Percentiles rank a stretch among this genome's conserved stretches.
phyloP scores from a whole-genome alignment of 2,113 vertebrate genomes.

The Dinomys branickii region DNA sequence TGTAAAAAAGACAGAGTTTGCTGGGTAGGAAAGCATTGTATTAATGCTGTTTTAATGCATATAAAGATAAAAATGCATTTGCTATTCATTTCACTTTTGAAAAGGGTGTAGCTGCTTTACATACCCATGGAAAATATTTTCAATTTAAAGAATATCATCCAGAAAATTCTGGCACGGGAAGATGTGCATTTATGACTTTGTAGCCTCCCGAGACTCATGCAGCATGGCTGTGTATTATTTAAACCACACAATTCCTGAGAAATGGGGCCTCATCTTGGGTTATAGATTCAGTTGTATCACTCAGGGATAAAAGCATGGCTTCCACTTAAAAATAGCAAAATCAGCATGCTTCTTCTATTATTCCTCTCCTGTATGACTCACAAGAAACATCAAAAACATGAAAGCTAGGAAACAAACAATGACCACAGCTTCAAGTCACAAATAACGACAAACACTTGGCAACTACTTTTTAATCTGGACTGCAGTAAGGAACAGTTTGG shows the following conservation, averaged over 20 bases:
- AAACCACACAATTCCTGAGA: background rate
- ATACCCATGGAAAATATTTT: constrained; percentile 65
- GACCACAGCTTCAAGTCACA: background rate
- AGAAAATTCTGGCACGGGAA: background rate
- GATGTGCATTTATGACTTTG: background rate
- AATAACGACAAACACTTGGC: background rate
- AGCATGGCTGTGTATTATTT: background rate
- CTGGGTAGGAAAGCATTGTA: background rate
- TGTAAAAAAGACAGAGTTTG: background rate
- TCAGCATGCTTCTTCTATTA: background rate
- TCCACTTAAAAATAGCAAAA: background rate
- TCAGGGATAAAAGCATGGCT: background rate
- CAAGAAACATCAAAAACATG: background rate
- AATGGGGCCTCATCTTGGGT: background rate
- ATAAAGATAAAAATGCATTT: constrained; percentile 8
- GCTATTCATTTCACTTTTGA: constrained; percentile 33
- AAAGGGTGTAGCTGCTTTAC: constrained; percentile 57
- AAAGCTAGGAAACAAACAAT: background rate
- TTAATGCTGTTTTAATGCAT: background rate
- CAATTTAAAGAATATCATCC: constrained; percentile 54
- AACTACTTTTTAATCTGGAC: background rate
- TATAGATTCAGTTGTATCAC: background rate
- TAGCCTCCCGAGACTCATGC: background rate
- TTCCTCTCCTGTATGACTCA: background rate
- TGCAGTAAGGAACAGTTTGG: background rate